Percentiles rank a stretch among this genome's conserved stretches.
Evolutionary conservation across 1,140 invertebrate genomes (phyloP).

Genomic region (Venturia canescens): DNA sequence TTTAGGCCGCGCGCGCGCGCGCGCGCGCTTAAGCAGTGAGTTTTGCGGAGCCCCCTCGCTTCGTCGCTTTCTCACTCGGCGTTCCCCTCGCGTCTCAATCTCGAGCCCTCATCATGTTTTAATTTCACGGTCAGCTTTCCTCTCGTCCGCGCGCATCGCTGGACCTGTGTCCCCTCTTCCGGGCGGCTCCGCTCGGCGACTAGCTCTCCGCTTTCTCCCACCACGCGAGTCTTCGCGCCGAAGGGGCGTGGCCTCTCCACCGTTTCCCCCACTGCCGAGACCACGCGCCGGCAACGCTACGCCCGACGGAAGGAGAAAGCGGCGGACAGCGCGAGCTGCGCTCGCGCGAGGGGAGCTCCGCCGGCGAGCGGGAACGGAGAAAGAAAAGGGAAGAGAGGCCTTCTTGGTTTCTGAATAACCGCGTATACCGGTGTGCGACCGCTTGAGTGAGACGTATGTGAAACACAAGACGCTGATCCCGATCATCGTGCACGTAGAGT

Average conservation of each 20-base stretch:
- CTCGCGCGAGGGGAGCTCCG: constrained; percentile 19
- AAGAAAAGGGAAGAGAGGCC: background rate
- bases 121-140: constrained; percentile 72
- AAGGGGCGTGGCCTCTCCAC: constrained; percentile 44
- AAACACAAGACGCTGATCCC: constrained; percentile 44
- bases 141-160: constrained; percentile 56
- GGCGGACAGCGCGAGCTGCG: background rate
- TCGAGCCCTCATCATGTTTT: constrained; percentile 73
- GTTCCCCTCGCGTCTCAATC: constrained; percentile 69
- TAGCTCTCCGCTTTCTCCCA: constrained; percentile 46
- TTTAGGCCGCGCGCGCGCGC: background rate
- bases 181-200: constrained; percentile 47
- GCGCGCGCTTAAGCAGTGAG: background rate
- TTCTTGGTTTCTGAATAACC: background rate
- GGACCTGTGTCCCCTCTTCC: constrained; percentile 60
- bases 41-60: constrained; percentile 11
- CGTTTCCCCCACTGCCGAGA: constrained; percentile 4
- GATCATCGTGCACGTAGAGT: background rate
- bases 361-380: background rate
- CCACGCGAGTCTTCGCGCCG: background rate
- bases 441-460: constrained; percentile 37
- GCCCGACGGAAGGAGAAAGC: background rate
- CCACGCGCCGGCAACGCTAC: background rate
- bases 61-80: constrained; percentile 47
- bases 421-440: constrained; percentile 13